Conservation (phyloP, 2,888 invertebrate genomes). For the Arge pagana region DNA sequence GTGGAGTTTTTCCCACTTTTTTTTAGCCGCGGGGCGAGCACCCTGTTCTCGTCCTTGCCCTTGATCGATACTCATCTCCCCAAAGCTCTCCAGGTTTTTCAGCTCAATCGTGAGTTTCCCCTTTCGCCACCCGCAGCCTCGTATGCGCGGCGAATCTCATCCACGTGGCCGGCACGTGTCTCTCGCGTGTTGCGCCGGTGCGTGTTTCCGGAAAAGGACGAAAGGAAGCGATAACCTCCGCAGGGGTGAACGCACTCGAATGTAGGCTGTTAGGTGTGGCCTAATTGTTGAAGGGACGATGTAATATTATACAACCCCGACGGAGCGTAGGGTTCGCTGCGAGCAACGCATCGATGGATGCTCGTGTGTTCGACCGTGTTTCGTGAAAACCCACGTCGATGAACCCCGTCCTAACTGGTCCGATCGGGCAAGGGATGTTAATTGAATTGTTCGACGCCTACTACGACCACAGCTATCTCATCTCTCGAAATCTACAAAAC, state of each 20-base stretch:
- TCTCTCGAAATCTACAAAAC: no score
- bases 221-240: slow-evolving; percentile 30
- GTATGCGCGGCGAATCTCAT: slow-evolving; percentile 9
- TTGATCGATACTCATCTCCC: slow-evolving; percentile 53
- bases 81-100: slow-evolving; percentile 28
- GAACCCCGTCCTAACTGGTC: no score
- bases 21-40: neutral
- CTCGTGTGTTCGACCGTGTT: no score
- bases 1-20: neutral
- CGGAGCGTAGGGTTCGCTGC: no score
- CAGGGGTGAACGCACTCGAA: slow-evolving; percentile 40
- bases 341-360: no score
- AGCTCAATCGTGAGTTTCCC: neutral
- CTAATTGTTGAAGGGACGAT: slow-evolving; percentile 37
- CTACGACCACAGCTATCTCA: no score
- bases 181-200: slow-evolving; percentile 39
- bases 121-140: neutral
- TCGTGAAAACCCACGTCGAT: no score
- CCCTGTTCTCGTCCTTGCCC: slow-evolving; percentile 53
- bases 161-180: slow-evolving; percentile 51
- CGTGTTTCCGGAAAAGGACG: slow-evolving; percentile 33
- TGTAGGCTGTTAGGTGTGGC: slow-evolving; percentile 42
- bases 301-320: no score
- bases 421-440: no score
- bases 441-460: no score